Conservation (phyloP, 1,140 invertebrate genomes). For the Ceratosolen fusciceps region DNA sequence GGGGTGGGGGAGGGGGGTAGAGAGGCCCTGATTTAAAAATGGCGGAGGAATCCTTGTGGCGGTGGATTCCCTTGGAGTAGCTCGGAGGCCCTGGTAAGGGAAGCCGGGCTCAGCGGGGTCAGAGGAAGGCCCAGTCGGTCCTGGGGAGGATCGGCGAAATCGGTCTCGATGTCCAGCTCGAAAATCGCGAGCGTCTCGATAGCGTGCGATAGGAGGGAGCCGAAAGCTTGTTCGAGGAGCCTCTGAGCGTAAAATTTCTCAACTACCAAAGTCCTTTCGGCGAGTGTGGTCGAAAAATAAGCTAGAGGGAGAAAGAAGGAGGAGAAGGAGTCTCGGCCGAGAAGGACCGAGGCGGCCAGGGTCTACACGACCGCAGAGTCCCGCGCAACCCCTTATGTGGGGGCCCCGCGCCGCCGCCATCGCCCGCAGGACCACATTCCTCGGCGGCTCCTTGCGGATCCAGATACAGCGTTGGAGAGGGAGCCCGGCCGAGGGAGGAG, state of each 20-base stretch:
- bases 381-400: conserved; percentile 40
- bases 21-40: too few relatives aligned
- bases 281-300: conserved; percentile 39
- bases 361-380: conserved; percentile 13
- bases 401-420: conserved; percentile 23
- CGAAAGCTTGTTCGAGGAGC: neutral
- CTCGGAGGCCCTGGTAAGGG: too few relatives aligned
- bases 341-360: neutral
- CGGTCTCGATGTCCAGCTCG: neutral
- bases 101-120: too few relatives aligned
- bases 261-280: conserved; percentile 12
- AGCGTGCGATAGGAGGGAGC: neutral
- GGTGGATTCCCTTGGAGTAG: too few relatives aligned
- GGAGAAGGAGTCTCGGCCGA: conserved; percentile 40
- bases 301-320: conserved; percentile 39
- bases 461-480: neutral
- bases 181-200: neutral
- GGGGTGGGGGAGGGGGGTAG: too few relatives aligned
- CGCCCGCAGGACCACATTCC: conserved; percentile 65
- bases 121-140: too few relatives aligned
- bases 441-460: conserved; percentile 54
- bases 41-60: too few relatives aligned
- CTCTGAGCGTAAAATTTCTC: conserved; percentile 6
- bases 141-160: too few relatives aligned
- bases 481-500: neutral